Evolutionary conservation across 2,888 invertebrate genomes (phyloP), one percentile per base, ranked within the genome.

Genomic region (Cataglyphis livida): DNA sequence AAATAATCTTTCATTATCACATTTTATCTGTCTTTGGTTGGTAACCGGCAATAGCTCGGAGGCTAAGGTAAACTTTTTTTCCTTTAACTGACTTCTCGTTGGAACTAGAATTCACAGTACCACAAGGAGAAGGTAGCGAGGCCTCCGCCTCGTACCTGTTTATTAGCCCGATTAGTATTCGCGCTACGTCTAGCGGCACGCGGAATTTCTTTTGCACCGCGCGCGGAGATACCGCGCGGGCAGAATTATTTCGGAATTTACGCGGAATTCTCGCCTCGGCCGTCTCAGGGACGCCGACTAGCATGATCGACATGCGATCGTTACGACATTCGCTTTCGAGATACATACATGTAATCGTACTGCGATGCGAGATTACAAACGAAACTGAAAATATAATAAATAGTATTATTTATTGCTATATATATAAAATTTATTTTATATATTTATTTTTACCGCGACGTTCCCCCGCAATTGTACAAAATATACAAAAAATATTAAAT

Each of bases 101-200:
- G 66, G 25, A 79, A 79, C 12, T 78, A 32, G 57, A 70, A 59
- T 59, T 68, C 21, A 21, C 66, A 35, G 9, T 15, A 25, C 32
- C n/a, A 18, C 57, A 21, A n/a, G 48, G 54, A 38, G 38, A 65
- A 54, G 48, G 54, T 35, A 12, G n/a, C 65, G 66, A 57, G 48
- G 64, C 48, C 82, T 38, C 48, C 76, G 61, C 5, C 38, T 66
- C 32, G 65, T 54, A 12, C 25, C 25, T 25, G 25, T 25, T 57
- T 44, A 61, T 79, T 65, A 59, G 78, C 32, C 15, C 28, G 68
- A 68, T 86, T 84, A 87, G 84, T 83, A 87, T 87, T 86, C 86
- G 62, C 51, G 51, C 25, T 65, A 38, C 84, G 81, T 81, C 75
- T 84, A 73, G 65, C 66, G 62, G 38, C 83, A 86, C 81, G 86